Percentiles rank a stretch among this genome's conserved stretches.
Conservation (phyloP, 2,888 invertebrate genomes). For the Loripinus fragilis region DNA sequence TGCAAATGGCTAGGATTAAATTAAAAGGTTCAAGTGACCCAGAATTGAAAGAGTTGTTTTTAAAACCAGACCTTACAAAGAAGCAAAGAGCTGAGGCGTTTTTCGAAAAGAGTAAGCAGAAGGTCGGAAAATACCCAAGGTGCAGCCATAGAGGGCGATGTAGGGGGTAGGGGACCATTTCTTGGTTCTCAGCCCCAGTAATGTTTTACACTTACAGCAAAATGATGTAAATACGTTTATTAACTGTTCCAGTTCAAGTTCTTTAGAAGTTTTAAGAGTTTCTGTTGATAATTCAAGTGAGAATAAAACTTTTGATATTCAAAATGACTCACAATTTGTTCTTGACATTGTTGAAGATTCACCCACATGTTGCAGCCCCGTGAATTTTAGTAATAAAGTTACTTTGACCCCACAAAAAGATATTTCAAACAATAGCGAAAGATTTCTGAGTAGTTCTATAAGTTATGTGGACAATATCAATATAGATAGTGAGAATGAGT, state of each 20-base stretch:
- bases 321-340: too few species aligned
- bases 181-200: neutral
- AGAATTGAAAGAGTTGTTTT: neutral
- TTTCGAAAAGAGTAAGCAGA: neutral
- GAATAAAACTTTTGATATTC: neutral
- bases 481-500: neutral
- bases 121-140: neutral
- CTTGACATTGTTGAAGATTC: too few species aligned
- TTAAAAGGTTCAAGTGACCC: too few species aligned
- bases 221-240: slow-evolving; percentile 1
- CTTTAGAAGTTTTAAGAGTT: too few species aligned
- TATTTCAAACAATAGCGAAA: too few species aligned
- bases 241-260: neutral
- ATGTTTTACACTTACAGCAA: neutral
- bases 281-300: neutral
- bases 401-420: too few species aligned
- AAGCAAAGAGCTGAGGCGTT: slow-evolving; percentile 16
- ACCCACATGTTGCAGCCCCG: too few species aligned
- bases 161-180: too few species aligned
- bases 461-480: neutral
- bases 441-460: neutral
- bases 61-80: slow-evolving; percentile 7
- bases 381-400: too few species aligned
- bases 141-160: neutral
- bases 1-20: neutral